These are phyloP conservation scores for Odontomyia ornata DNA, from an alignment of 2,888 invertebrate genomes.

Conservation along the genomic window DNA sequence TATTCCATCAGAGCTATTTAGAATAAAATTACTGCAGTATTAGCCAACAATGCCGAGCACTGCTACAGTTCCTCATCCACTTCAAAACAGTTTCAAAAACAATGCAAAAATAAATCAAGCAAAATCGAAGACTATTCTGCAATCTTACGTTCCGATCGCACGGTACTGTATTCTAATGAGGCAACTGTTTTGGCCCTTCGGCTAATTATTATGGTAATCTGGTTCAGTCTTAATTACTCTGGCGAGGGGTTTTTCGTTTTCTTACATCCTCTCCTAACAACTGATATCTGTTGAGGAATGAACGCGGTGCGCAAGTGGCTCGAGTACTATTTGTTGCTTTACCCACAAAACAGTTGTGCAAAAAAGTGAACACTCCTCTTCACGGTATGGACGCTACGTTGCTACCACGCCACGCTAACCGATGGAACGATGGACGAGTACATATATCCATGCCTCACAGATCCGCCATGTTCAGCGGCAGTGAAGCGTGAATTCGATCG, in stretches of 20 bases:
- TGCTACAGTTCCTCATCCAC: not conserved
- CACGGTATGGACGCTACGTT: not conserved
- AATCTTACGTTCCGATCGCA: constrained; percentile 19
- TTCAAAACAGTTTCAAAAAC: not conserved
- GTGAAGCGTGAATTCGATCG: constrained; percentile 38
- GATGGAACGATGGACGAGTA: not conserved
- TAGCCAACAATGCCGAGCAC: not conserved
- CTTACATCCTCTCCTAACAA: not conserved
- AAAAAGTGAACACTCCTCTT: constrained; percentile 22
- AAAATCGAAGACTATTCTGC: not conserved
- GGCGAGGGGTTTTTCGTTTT: not conserved
- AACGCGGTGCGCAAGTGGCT: not conserved
- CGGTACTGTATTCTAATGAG: constrained; percentile 38
- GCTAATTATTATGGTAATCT: constrained; percentile 43
- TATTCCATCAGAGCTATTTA: too few species aligned
- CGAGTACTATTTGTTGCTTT: not conserved
- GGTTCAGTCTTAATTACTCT: constrained; percentile 41
- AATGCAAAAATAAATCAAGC: not conserved
- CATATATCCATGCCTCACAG: not conserved
- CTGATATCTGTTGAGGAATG: not conserved
- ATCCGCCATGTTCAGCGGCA: constrained; percentile 33
- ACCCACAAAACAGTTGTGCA: not conserved
- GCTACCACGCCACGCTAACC: not conserved
- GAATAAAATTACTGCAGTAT: too few species aligned
- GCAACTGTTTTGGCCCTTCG: constrained; percentile 28